Conservation (phyloP, 1,140 invertebrate genomes). For the Pararge aegeria region DNA sequence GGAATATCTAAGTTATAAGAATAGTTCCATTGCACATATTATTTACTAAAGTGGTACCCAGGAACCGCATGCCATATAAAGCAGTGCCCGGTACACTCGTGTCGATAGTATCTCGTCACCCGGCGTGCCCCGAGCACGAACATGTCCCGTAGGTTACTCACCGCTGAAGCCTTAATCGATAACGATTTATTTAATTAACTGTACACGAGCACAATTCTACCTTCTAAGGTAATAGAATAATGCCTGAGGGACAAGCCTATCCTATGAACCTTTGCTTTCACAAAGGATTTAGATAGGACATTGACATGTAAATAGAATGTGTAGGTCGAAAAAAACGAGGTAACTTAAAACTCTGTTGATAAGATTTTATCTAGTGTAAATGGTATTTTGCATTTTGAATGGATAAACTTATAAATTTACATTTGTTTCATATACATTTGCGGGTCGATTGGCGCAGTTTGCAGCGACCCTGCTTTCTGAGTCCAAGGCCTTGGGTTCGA, state of each 20-base stretch:
- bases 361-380: neutral
- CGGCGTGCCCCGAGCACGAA: conserved; percentile 64
- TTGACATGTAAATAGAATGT: conserved; percentile 9
- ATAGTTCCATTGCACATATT: conserved; percentile 19
- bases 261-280: conserved; percentile 23
- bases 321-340: neutral
- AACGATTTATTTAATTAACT: conserved; percentile 55
- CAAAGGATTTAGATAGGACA: neutral
- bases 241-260: conserved; percentile 14
- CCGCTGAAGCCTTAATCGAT: conserved; percentile 47
- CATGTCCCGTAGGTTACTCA: conserved; percentile 44
- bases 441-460: too few relatives aligned
- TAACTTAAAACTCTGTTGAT: neutral
- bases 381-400: too few relatives aligned
- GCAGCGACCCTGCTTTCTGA: too few relatives aligned
- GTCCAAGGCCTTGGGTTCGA: too few relatives aligned
- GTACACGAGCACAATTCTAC: conserved; percentile 34
- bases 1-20: conserved; percentile 1
- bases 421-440: too few relatives aligned
- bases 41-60: conserved; percentile 24
- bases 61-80: conserved; percentile 32
- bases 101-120: conserved; percentile 63
- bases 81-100: conserved; percentile 45
- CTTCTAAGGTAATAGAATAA: conserved; percentile 30
- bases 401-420: too few relatives aligned